A percentile compares a stretch with the other conserved stretches of the same genome.
Conservation (phyloP, 2,113 vertebrate genomes). For the Pangasianodon gigas region DNA sequence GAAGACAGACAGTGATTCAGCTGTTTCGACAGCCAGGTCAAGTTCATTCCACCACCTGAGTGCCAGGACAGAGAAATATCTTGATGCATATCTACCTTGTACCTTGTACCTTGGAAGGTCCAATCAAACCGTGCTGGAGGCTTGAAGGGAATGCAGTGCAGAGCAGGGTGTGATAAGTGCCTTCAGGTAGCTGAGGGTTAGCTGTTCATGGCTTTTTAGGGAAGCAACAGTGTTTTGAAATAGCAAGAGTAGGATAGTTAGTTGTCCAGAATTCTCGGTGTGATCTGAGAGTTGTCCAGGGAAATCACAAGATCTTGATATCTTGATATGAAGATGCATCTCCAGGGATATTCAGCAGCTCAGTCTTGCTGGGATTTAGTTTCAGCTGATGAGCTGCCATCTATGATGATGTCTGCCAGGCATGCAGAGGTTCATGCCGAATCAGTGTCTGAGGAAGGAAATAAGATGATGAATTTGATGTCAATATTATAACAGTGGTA, state of each 20-base stretch:
- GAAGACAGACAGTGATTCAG: neutral
- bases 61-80: neutral
- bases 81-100: neutral
- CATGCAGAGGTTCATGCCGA: neutral
- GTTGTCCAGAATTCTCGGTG: neutral
- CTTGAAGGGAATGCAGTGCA: neutral
- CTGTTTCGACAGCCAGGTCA: neutral
- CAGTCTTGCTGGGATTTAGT: neutral
- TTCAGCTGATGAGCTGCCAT: slow-evolving; percentile 1
- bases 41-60: neutral
- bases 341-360: neutral
- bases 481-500: neutral
- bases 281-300: neutral
- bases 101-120: neutral
- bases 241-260: neutral
- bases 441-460: neutral
- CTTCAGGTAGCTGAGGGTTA: neutral
- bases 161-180: neutral
- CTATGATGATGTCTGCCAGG: neutral
- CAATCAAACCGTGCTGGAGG: neutral
- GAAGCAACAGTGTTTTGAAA: neutral
- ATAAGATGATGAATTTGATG: neutral
- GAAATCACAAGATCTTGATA: neutral
- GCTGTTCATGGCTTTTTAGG: neutral
- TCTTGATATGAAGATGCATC: neutral